phyloP scores from a whole-genome alignment of 2,797 vertebrate species.

The Pempheris klunzingeri region DNA sequence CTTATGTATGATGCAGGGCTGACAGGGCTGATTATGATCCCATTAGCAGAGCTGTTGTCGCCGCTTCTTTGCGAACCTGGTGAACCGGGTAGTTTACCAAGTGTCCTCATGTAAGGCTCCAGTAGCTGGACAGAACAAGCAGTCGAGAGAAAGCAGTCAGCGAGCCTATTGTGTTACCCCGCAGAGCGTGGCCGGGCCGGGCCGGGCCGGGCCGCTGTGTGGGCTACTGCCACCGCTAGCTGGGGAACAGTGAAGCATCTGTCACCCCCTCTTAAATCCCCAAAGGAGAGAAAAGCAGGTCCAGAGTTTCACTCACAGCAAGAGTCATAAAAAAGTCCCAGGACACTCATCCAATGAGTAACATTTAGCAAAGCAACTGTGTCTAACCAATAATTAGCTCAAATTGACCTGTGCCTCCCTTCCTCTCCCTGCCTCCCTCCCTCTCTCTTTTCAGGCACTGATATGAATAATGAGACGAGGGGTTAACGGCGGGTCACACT shows the following conservation, averaged over 20 bases:
- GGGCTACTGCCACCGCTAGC: constrained; percentile 43
- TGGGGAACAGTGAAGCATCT: constrained; percentile 66
- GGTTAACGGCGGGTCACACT: constrained; percentile 94
- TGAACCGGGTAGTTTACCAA: constrained; percentile 58
- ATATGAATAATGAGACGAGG: constrained; percentile 95
- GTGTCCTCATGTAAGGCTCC: constrained; percentile 59
- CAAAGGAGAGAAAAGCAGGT: constrained; percentile 63
- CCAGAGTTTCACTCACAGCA: constrained; percentile 74
- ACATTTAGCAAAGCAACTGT: constrained; percentile 87
- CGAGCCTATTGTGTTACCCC: constrained; percentile 62
- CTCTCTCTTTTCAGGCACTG: constrained; percentile 87
- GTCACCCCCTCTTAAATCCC: constrained; percentile 67
- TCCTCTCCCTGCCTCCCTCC: constrained; percentile 68
- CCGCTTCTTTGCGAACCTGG: constrained; percentile 49
- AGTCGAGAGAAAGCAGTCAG: constrained; percentile 60
- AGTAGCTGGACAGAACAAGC: constrained; percentile 47
- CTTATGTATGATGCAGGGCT: constrained; percentile 68
- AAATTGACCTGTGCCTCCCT: constrained; percentile 87
- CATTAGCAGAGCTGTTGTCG: constrained; percentile 58
- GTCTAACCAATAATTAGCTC: constrained; percentile 93
- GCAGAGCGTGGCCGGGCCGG: neutral
- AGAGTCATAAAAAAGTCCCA: constrained; percentile 86
- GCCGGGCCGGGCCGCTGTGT: constrained; percentile 33
- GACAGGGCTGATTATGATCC: constrained; percentile 66
- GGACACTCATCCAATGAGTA: constrained; percentile 88